These are phyloP conservation scores for Cacoxenus indagator DNA, from an alignment of 2,888 invertebrate genomes.

Conservation along the genomic window DNA sequence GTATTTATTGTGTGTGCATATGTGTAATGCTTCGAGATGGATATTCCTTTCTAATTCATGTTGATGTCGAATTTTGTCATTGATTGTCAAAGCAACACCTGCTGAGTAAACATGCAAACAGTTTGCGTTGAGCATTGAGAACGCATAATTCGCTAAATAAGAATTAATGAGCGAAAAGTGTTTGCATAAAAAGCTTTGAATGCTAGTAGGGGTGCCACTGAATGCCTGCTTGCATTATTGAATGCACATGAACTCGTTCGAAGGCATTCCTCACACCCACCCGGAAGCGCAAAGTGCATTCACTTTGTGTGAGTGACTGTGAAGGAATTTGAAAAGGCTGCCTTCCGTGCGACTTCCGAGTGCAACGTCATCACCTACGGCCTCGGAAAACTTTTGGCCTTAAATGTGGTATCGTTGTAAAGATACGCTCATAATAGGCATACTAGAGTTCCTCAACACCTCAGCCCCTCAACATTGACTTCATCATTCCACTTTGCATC, in stretches of 20 bases:
- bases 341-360: slow-evolving; percentile 60
- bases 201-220: background rate
- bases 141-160: slow-evolving; percentile 1
- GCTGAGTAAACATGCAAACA: background rate
- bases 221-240: background rate
- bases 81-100: background rate
- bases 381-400: slow-evolving; percentile 21
- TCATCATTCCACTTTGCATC: background rate
- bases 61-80: background rate
- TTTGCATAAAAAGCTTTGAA: slow-evolving; percentile 6
- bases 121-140: background rate
- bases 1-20: background rate
- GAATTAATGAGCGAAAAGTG: background rate
- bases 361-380: slow-evolving; percentile 54
- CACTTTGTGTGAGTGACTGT: slow-evolving; percentile 44
- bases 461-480: background rate
- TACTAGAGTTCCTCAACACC: slow-evolving; percentile 36
- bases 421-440: slow-evolving; percentile 25
- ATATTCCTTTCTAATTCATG: background rate
- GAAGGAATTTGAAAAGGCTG: background rate
- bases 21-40: background rate
- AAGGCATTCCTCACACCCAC: slow-evolving; percentile 39
- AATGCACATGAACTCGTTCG: too few relatives aligned
- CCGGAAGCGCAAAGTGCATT: slow-evolving; percentile 64
- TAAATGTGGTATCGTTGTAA: background rate